Base-by-base conservation (phyloP, 2,113 vertebrate genomes). In the Chamaea fasciata region DNA sequence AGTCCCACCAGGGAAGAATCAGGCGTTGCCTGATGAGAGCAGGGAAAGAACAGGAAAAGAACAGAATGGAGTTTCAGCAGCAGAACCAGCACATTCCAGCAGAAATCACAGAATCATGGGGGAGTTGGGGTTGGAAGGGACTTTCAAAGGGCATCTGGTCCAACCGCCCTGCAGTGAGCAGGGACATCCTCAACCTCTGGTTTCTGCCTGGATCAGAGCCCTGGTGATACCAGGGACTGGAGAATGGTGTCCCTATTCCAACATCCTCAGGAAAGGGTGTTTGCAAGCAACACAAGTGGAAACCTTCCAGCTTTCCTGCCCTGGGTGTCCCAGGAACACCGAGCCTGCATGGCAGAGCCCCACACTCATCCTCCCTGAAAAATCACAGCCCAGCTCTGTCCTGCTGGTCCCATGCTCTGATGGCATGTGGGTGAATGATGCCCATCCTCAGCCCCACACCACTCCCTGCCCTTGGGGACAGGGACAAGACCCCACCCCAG, bases 241-340 rank as follows among this genome's bases (percentile, higher is more conserved):
- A 33, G 35, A 69, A 49, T 4, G 28, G 37, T 35, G 24, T 10
- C 7, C 17, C 24, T 49, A 7, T 11, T 57, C 3, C 46, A 73
- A 17, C 30, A 28, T 24, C 33, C 31, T 26, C n/a, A 35, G 33
- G 15, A 55, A 80, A 73, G 14, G 10, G 11, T 17, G 9, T 63
- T 39, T 52, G 4, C 21, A 9, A 28, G 33, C 24, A 52, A 63
- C 18, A 53, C 44, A 55, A 63, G 9, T 46, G 52, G n/a, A 70
- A 75, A 37, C 1, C 42, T 35, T 35, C 26, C 10, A 41, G 2
- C 0, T 7, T 15, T 89, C 8, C 57, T 68, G 62, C 15, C 28
- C 17, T 15, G 17, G 1, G 1, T 57, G 30, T 35, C 33, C 41
- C 5, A 1, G 64, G 63, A 60, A 8, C 8, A 1, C 31, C 0